Base-by-base conservation (phyloP, 2,888 invertebrate genomes). In the Gibbula magus region DNA sequence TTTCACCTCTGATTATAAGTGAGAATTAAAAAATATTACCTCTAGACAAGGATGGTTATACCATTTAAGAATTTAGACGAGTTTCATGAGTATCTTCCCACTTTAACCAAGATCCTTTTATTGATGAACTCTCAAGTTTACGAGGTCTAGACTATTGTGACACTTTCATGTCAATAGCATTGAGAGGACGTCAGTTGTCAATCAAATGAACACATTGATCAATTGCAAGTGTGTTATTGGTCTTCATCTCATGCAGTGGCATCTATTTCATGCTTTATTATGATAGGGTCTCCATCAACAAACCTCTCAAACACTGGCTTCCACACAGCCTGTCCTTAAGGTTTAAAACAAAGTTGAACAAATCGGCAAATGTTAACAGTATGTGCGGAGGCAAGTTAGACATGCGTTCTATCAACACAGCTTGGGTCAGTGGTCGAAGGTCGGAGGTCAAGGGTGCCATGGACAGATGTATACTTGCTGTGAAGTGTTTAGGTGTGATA, bases 301-400 rank as follows among this genome's bases (percentile, higher is more conserved):
- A 61, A 61, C 61, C 61, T 16, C 29, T 25, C 61, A 61, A 61
- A 61, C 61, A 61, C 61, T 25, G 29, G 61, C 61, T 61, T 29
- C 29, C 29, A 61, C 16, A 25, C 29, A 61, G 29, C 25, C 61
- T 13, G 29, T 13, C 29, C 25, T 61, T 18, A 29, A 25, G 29
- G 29, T 18, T 29, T 61, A 29, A 61, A 61, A 25, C 25, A 25
- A 61, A 61, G 13, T 29, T 61, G 61, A 29, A 2, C 61, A 10
- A 18, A 61, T 18, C n/a, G 22, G 61, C 29, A 61, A 61, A 61
- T 61, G 61, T 61, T 61, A 61, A 61, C 61, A 61, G 61, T 61
- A 61, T 61, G 61, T 61, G 20, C 20, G 29, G 29, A 61, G 29
- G 61, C 13, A 18, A 29, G 61, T 45, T 25, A 29, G 61, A 61